Base-by-base conservation (phyloP, 1,140 invertebrate species). In the Condylostylus longicornis region DNA sequence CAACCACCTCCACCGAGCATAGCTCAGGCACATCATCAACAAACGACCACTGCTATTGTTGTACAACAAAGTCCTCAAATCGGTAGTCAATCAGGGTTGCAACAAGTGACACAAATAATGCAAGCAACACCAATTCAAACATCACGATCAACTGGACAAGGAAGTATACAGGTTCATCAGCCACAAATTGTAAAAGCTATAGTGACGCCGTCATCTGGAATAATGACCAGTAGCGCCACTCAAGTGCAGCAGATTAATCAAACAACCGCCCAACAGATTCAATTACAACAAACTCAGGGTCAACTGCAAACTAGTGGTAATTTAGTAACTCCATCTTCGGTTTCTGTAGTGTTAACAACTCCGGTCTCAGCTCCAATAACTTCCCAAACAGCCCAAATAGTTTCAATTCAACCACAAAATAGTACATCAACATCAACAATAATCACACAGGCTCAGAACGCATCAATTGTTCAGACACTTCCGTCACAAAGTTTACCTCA, bases 141-240 rank as follows among this genome's bases (percentile, higher is more conserved):
- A n/a, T 5, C 41, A 5, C 22, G 13, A 21, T 30, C 41, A 10
- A 23, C 21, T 20, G 19, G 30, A 5, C 47, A 45, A 23, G 28
- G 30, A 15, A 4, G n/a, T 14, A 15, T 14, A 22, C 5, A 15
- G 21, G 39, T 42, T 12, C 38, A 48, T 9, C 57, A 52, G 37
- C 51, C 53, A 17, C 57, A 60, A 40, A 43, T 61, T 35, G 55
- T 61, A 1, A 61, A 61, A 35, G 51, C 57, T 0, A 54, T 61
- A 34, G 52, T 60, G 17, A 46, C 58, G 43, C 47, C 14, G 38
- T 49, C 12, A 44, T 42, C 25, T 40, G 51, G 34, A 19, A 44
- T 48, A 2, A n/a, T 40, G 5, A 54, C 45, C 4, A n/a, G n/a
- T n/a, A n/a, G n/a, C n/a, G 46, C 53, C 3, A 50, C 47, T 1